These are phyloP conservation scores for Cheumatopsyche charites DNA, from an alignment of 1,140 invertebrate genomes.

Conservation along the genomic window DNA sequence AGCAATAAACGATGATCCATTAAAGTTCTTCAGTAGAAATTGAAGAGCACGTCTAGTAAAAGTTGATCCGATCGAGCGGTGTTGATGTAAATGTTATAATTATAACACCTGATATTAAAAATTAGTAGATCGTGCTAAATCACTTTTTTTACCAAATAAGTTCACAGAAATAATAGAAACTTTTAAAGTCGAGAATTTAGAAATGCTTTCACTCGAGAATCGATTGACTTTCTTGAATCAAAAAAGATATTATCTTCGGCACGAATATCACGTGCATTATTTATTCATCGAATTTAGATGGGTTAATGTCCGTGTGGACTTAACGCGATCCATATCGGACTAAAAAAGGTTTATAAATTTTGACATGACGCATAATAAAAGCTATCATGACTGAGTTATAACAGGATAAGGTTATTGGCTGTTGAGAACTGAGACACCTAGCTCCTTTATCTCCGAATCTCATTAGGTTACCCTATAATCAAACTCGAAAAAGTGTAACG, in stretches of 20 bases:
- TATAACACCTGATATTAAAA: not conserved
- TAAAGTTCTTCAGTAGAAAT: conserved; percentile 12
- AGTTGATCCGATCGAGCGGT: conserved; percentile 14
- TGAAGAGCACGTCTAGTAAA: conserved; percentile 9
- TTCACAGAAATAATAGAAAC: not conserved
- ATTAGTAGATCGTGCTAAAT: conserved; percentile 9
- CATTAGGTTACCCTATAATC: conserved; percentile 46
- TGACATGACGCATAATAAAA: conserved; percentile 28
- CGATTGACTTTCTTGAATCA: not conserved
- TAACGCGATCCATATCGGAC: conserved; percentile 3
- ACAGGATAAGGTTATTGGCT: conserved; percentile 23
- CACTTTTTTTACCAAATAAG: not conserved
- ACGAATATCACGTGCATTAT: conserved; percentile 5
- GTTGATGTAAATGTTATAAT: conserved; percentile 1
- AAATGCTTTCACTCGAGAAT: not conserved
- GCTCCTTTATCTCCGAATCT: conserved; percentile 44
- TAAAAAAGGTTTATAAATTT: not conserved
- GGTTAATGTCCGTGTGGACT: not conserved
- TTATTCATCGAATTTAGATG: not conserved
- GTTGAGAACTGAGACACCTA: conserved; percentile 33
- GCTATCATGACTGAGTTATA: conserved; percentile 37
- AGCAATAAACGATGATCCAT: conserved; percentile 21
- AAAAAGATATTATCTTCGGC: not conserved
- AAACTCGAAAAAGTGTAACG: conserved; percentile 32
- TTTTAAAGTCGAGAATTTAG: no score